Conservation (phyloP, 2,113 vertebrate species). For the Coptodon rendalli region DNA sequence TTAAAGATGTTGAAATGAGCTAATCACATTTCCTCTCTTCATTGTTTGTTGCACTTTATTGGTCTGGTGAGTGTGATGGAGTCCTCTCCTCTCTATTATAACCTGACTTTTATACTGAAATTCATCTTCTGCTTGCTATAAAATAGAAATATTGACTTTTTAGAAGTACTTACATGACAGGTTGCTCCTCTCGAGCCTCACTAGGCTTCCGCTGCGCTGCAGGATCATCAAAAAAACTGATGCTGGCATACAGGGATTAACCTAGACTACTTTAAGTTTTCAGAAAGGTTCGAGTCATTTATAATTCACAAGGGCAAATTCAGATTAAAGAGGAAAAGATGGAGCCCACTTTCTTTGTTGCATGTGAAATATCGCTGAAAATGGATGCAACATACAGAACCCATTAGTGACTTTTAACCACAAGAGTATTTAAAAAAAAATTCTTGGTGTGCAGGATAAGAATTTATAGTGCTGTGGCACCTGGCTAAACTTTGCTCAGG, state of each 20-base stretch:
- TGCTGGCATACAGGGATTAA: neutral
- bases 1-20: slow-evolving; percentile 27
- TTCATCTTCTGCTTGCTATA: neutral
- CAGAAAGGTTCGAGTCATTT: neutral
- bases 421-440: accelerated
- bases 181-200: neutral
- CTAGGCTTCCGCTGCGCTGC: neutral
- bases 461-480: neutral
- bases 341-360: neutral
- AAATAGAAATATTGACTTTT: neutral
- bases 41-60: neutral
- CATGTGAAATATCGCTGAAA: accelerated
- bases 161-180: neutral
- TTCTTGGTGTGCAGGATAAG: neutral
- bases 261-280: neutral
- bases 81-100: neutral
- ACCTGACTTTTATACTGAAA: neutral
- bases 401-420: neutral
- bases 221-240: neutral
- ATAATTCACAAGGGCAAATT: neutral
- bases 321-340: neutral
- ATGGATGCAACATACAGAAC: neutral
- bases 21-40: neutral
- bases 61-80: slow-evolving; percentile 68
- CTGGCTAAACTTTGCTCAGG: neutral